Conservation (phyloP, 2,888 invertebrate species). For the Xanthostigma xanthostigma region DNA sequence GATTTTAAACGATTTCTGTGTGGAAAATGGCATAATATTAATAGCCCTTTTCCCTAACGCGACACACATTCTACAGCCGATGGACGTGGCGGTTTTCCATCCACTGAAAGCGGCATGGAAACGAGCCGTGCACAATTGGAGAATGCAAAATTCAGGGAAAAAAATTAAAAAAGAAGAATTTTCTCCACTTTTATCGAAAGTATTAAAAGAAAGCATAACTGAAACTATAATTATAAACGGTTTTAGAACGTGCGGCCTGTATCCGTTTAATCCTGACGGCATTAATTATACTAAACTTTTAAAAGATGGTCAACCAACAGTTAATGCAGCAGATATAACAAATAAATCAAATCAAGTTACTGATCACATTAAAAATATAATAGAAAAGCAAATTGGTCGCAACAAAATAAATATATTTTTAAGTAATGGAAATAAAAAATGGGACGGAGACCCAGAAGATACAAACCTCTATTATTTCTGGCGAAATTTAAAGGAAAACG, state of each 20-base stretch:
- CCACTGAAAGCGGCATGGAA: conserved; percentile 21
- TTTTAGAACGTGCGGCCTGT: conserved; percentile 17
- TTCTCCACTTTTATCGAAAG: conserved; percentile 15
- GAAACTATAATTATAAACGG: conserved; percentile 15
- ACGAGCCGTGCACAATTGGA: conserved; percentile 16
- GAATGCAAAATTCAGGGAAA: conserved; percentile 14
- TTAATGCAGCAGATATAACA: no score
- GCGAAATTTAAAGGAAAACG: conserved; percentile 9
- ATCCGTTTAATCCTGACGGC: conserved; percentile 11
- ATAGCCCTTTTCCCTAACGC: conserved; percentile 23
- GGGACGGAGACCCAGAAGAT: conserved; percentile 9
- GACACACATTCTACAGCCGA: conserved; percentile 24
- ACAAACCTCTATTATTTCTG: conserved; percentile 12
- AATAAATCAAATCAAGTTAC: no score
- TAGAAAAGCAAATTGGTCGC: no score
- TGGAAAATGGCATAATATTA: conserved; percentile 21
- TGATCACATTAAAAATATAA: no score
- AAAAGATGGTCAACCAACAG: not conserved
- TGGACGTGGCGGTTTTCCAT: conserved; percentile 24
- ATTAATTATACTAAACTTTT: conserved; percentile 7
- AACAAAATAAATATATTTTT: no score
- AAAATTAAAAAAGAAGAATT: conserved; percentile 17
- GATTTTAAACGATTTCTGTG: conserved; percentile 23
- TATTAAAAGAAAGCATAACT: conserved; percentile 12
- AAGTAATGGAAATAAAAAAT: not conserved